Conservation (phyloP, 2,113 vertebrate species). For the Rostratula benghalensis region DNA sequence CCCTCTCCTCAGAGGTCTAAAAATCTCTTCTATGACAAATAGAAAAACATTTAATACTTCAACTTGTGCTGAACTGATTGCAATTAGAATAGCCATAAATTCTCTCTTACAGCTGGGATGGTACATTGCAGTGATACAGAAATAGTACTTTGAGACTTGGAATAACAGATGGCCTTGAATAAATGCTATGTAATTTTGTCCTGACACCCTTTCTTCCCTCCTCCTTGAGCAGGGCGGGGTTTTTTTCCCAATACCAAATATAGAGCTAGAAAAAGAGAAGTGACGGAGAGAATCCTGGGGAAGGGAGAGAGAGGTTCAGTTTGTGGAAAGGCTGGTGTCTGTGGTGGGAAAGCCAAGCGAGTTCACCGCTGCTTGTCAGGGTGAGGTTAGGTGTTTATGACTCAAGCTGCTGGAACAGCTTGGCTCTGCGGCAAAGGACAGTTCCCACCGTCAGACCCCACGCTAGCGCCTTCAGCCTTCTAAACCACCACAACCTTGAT, state of each 20-base stretch:
- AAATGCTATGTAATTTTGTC: constrained; percentile 56
- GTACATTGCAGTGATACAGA: constrained; percentile 20
- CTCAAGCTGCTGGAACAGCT: neutral
- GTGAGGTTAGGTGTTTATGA: neutral
- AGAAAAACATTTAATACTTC: neutral
- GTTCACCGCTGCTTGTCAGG: neutral
- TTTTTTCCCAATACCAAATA: neutral
- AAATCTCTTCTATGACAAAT: neutral
- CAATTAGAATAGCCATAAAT: constrained; percentile 31
- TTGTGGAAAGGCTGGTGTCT: neutral
- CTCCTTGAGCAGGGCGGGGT: constrained; percentile 2
- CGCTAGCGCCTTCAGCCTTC: neutral
- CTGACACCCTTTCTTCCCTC: constrained; percentile 56
- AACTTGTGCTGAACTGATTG: neutral
- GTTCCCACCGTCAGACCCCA: neutral
- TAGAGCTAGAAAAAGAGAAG: constrained; percentile 31
- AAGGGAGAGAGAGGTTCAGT: neutral
- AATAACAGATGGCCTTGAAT: constrained; percentile 65
- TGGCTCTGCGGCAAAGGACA: neutral
- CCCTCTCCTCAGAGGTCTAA: neutral
- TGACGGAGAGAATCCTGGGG: neutral
- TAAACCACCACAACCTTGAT: neutral
- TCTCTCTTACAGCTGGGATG: neutral
- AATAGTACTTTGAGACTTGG: constrained; percentile 49
- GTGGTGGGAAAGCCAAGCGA: neutral